These are phyloP conservation scores for Pangasius sanitwongsei DNA, from an alignment of 2,797 vertebrate species.

Conservation along the genomic window DNA sequence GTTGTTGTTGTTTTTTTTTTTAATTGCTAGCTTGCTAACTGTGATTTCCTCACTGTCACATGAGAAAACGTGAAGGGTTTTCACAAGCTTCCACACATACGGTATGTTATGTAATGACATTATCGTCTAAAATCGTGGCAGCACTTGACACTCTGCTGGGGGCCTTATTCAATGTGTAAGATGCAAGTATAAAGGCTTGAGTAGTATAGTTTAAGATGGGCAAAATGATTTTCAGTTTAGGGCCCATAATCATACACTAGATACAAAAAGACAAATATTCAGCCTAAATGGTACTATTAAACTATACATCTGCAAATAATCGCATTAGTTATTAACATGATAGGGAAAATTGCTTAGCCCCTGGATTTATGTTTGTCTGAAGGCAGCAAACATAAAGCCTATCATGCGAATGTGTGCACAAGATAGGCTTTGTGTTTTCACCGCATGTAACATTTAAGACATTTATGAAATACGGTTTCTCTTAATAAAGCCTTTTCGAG, in stretches of 20 bases:
- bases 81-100: neutral
- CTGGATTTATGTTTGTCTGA: slow-evolving; percentile 15
- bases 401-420: slow-evolving; percentile 28
- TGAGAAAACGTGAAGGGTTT: neutral
- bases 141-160: neutral
- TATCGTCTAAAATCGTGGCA: neutral
- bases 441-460: slow-evolving; percentile 46
- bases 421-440: slow-evolving; percentile 34
- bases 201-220: neutral
- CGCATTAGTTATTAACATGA: slow-evolving; percentile 27
- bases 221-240: neutral
- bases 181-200: neutral
- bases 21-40: neutral
- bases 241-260: neutral
- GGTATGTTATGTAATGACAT: neutral
- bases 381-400: slow-evolving; percentile 32
- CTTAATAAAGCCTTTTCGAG: slow-evolving; percentile 38
- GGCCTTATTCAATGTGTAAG: neutral
- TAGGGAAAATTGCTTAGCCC: slow-evolving; percentile 11
- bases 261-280: neutral
- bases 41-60: neutral
- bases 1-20: neutral
- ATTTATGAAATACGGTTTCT: slow-evolving; percentile 42
- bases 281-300: neutral
- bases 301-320: neutral